Evolutionary conservation across 2,888 invertebrate species (phyloP), one percentile per base, ranked within the genome.

Genomic region (Ormyrus labotus): DNA sequence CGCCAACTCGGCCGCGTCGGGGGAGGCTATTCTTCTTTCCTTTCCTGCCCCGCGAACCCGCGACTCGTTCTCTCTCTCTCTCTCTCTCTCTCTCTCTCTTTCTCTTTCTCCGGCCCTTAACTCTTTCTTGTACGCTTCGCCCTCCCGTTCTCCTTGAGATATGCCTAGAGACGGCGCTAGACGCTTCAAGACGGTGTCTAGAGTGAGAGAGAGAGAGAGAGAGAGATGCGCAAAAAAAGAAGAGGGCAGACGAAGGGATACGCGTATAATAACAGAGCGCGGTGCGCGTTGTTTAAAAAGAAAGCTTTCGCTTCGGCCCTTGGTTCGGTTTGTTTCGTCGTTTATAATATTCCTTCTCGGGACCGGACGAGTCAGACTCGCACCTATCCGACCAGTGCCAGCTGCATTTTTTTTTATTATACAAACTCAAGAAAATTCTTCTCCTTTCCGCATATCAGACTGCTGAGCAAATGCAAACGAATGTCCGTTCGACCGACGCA

Each of bases 191-290:
- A 34, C 34, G 34, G 34, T 34, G 34, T 34, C 34, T 34, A 34
- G 47, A 53, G 45, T 34, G 19, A 78, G 77, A 80, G 70, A 73
- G 64, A 55, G 45, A 57, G 45, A 57, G 50, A 61, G 63, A 78
- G 69, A 74, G 63, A 77, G 71, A 83, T 34, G 80, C 83, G 76
- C 34, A 76, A 82, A 76, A 83, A 71, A 81, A 81, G 61, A n/a
- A 11, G 76, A 69, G 71, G 70, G 72, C 74, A 82, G 58, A 82
- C 75, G 81, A 79, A 67, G 80, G 83, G 83, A 85, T 84, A 86
- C 85, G 84, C 81, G 84, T 86, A 87, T 90, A 90, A 90, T 90
- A 90, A 90, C 90, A 90, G 88, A 90, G 89, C 87, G 86, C 88
- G 57, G 45, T 64, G 61, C 11, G 72, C 72, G 61, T 71, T 79